These are phyloP conservation scores for Bombus impatiens DNA, from an alignment of 1,140 invertebrate species.

Conservation along the genomic window DNA sequence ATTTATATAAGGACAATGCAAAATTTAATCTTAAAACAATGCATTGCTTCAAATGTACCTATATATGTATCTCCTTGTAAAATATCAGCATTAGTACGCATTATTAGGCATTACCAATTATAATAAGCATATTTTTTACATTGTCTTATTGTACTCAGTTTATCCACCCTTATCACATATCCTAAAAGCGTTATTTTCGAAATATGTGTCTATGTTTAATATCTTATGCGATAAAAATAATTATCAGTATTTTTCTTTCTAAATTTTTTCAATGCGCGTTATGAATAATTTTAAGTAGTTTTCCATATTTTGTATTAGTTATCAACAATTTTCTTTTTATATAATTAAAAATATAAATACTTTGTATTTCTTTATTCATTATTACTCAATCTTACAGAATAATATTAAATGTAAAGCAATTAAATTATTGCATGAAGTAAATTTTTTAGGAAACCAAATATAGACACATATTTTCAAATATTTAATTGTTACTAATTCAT, in stretches of 20 bases:
- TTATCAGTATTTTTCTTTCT: conserved; percentile 24
- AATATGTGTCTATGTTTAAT: conserved; percentile 45
- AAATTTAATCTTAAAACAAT: conserved; percentile 69
- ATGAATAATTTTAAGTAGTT: not conserved
- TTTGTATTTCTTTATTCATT: not conserved
- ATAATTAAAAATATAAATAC: not conserved
- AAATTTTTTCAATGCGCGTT: not conserved
- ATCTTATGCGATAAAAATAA: not conserved
- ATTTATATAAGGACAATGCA: conserved; percentile 71
- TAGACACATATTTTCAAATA: conserved; percentile 40
- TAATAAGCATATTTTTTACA: conserved; percentile 81
- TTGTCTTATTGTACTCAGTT: conserved; percentile 75
- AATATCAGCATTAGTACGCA: conserved; percentile 79
- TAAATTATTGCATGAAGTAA: not conserved
- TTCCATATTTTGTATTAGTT: conserved; percentile 1
- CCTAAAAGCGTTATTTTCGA: conserved; percentile 35
- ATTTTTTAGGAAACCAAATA: conserved; percentile 10
- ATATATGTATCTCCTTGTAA: conserved; percentile 79
- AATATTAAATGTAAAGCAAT: not conserved
- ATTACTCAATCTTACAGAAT: not conserved
- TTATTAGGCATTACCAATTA: conserved; percentile 79
- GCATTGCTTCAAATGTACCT: conserved; percentile 75
- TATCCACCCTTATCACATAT: conserved; percentile 58
- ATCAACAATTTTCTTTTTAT: not conserved
- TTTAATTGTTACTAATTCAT: conserved; percentile 37